phyloP scores from a whole-genome alignment of 2,797 vertebrate genomes.

The Xiphophorus birchmanni region DNA sequence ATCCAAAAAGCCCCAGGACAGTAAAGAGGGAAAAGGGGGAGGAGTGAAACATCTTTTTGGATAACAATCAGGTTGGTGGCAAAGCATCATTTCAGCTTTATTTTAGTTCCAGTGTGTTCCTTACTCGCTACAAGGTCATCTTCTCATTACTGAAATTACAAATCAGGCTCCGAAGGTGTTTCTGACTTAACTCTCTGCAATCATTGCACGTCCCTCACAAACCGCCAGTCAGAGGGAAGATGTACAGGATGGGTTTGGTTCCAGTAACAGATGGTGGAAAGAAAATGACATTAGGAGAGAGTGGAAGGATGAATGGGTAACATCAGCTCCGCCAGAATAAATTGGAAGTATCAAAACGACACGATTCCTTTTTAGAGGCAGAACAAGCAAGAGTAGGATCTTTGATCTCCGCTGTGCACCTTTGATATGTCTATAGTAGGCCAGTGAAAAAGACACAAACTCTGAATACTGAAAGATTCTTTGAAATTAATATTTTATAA shows the following conservation, averaged over 20 bases:
- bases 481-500: constrained; percentile 48
- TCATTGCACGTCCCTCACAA: constrained; percentile 48
- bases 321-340: constrained; percentile 43
- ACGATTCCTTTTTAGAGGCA: constrained; percentile 46
- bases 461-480: constrained; percentile 28
- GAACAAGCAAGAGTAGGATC: constrained; percentile 40
- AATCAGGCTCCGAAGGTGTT: constrained; percentile 29
- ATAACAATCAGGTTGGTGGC: background rate
- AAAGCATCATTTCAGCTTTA: background rate
- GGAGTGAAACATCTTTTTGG: constrained; percentile 5
- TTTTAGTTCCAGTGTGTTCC: background rate
- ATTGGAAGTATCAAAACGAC: constrained; percentile 48
- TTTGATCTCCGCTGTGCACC: constrained; percentile 47
- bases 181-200: constrained; percentile 35
- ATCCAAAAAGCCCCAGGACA: constrained; percentile 26
- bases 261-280: constrained; percentile 41
- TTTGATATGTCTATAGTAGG: constrained; percentile 51
- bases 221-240: constrained; percentile 29
- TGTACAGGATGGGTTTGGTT: constrained; percentile 41
- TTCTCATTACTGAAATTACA: constrained; percentile 36
- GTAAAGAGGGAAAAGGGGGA: constrained; percentile 15
- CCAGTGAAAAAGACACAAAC: constrained; percentile 42
- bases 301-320: constrained; percentile 33
- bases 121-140: constrained; percentile 14
- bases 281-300: constrained; percentile 45